These are phyloP conservation scores for Tichodroma muraria DNA, from an alignment of 2,113 vertebrate species.

Conservation along the genomic window DNA sequence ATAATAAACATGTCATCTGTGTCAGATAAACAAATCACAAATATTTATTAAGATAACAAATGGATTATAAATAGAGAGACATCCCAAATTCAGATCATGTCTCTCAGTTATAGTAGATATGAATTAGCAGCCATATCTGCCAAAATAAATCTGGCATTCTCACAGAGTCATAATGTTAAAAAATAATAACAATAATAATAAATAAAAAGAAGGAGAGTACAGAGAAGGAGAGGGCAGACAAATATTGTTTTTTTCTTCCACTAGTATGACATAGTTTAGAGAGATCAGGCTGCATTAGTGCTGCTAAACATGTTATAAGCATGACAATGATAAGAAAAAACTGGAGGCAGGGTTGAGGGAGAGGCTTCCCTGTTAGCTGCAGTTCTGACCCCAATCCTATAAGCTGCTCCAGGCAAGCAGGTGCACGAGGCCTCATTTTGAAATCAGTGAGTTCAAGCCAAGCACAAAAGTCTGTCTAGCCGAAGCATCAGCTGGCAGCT, in stretches of 20 bases:
- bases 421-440: background rate
- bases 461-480: background rate
- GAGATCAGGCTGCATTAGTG: conserved; percentile 2
- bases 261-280: background rate
- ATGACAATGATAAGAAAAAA: background rate
- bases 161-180: background rate
- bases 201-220: background rate
- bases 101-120: background rate
- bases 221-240: background rate
- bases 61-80: background rate
- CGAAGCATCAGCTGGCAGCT: background rate
- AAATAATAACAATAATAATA: background rate
- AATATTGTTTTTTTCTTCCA: background rate
- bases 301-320: background rate
- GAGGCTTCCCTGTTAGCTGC: background rate
- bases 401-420: conserved; percentile 26
- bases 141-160: conserved; percentile 12
- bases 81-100: conserved; percentile 22
- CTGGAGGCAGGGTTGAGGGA: background rate
- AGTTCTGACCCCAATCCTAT: conserved; percentile 34
- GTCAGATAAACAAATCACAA: conserved; percentile 45
- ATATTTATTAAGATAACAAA: conserved; percentile 39
- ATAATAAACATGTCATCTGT: conserved; percentile 42
- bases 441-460: conserved; percentile 7
- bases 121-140: conserved; percentile 30